Evolutionary conservation across 2,113 vertebrate species (phyloP).

Genomic region (Plotosus lineatus): DNA sequence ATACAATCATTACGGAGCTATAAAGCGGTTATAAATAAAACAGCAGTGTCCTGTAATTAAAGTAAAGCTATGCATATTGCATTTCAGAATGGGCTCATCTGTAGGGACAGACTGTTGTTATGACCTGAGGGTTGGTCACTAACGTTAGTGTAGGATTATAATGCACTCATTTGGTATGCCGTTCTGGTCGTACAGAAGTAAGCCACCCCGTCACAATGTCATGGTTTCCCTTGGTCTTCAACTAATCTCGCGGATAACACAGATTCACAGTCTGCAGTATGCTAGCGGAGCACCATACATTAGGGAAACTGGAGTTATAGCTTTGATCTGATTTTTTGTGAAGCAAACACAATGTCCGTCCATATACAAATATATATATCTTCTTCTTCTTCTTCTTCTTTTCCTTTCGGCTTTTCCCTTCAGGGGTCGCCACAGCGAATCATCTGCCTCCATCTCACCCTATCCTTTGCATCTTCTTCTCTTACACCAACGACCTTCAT

Average conservation of each 20-base stretch:
- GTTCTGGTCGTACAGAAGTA: conserved; percentile 43
- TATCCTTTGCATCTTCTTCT: too few species aligned
- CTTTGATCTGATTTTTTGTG: too few species aligned
- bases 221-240: conserved; percentile 45
- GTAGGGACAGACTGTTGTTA: background rate
- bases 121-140: background rate
- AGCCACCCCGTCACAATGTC: background rate
- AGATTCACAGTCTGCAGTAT: conserved; percentile 27
- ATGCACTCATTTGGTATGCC: conserved; percentile 49
- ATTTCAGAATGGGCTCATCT: background rate
- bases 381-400: too few species aligned
- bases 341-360: too few species aligned
- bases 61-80: conserved; percentile 16
- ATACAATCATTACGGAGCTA: conserved; percentile 33
- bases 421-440: too few species aligned
- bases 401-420: too few species aligned
- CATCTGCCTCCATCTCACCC: too few species aligned
- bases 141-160: conserved; percentile 2
- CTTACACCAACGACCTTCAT: too few species aligned
- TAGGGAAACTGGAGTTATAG: too few species aligned
- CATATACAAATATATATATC: too few species aligned
- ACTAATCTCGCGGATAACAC: background rate
- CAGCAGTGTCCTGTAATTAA: conserved; percentile 30
- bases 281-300: conserved; percentile 8
- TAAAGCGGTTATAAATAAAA: conserved; percentile 29